These are phyloP conservation scores for Limosa lapponica DNA, from an alignment of 2,797 vertebrate genomes.

Conservation along the genomic window DNA sequence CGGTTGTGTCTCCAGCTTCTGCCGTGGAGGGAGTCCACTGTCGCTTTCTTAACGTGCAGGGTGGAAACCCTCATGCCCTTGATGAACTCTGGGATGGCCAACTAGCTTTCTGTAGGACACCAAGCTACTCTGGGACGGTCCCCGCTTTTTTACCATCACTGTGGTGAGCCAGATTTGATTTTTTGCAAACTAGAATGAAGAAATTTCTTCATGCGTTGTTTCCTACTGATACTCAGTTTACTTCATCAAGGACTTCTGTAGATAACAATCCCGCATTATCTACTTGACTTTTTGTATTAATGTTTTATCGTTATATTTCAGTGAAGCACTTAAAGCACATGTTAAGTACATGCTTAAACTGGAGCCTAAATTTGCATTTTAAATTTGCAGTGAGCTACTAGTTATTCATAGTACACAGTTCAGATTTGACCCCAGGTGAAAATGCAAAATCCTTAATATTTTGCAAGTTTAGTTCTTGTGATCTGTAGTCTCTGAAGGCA, in stretches of 20 bases:
- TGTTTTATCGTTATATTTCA: slow-evolving; percentile 40
- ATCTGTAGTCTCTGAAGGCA: slow-evolving; percentile 56
- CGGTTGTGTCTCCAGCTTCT: neutral
- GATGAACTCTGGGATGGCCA: neutral
- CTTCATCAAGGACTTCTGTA: slow-evolving; percentile 27
- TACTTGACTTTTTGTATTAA: slow-evolving; percentile 40
- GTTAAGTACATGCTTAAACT: neutral
- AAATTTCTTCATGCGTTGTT: neutral
- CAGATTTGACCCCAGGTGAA: slow-evolving; percentile 42
- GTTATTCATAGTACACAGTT: slow-evolving; percentile 33
- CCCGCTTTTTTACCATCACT: neutral
- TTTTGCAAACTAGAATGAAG: neutral
- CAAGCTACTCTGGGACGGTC: neutral
- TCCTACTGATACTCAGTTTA: neutral
- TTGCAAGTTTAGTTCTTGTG: slow-evolving; percentile 55
- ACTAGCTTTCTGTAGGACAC: accelerated
- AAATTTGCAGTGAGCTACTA: slow-evolving; percentile 45
- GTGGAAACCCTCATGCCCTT: neutral
- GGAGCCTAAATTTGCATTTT: slow-evolving; percentile 46
- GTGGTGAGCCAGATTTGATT: neutral
- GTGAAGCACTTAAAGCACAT: slow-evolving; percentile 45
- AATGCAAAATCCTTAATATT: slow-evolving; percentile 42
- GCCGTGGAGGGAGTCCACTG: neutral
- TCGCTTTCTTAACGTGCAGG: neutral
- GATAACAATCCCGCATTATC: slow-evolving; percentile 29